phyloP scores from a whole-genome alignment of 2,888 invertebrate genomes.

The Troides helena region DNA sequence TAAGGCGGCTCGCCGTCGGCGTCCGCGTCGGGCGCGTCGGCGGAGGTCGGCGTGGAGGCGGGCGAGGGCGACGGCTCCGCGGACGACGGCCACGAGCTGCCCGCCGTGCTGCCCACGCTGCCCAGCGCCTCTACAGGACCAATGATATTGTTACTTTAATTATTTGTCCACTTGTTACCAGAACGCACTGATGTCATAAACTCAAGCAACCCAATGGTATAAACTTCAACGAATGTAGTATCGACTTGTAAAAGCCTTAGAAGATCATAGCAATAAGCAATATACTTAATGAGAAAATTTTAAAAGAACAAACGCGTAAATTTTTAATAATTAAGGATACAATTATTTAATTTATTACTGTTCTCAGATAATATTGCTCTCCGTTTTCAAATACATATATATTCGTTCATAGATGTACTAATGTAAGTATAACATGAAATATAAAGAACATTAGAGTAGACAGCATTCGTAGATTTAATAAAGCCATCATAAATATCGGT shows the following conservation, averaged over 20 bases:
- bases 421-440: conserved; percentile 25
- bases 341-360: too few relatives aligned
- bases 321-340: background rate
- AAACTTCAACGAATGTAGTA: too few relatives aligned
- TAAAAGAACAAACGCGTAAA: background rate
- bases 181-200: too few relatives aligned
- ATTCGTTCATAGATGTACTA: conserved; percentile 32
- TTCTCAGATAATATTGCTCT: background rate
- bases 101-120: conserved; percentile 81
- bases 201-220: too few relatives aligned
- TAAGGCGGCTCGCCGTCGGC: conserved; percentile 82
- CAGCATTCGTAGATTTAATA: conserved; percentile 54
- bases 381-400: conserved; percentile 5
- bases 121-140: conserved; percentile 81
- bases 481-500: conserved; percentile 71
- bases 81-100: conserved; percentile 85
- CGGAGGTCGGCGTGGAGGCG: conserved; percentile 83
- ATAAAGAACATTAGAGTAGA: conserved; percentile 63
- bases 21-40: conserved; percentile 82
- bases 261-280: too few relatives aligned
- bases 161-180: background rate
- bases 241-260: too few relatives aligned
- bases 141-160: background rate
- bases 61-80: conserved; percentile 82
- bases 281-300: too few relatives aligned